Evolutionary conservation across 2,888 invertebrate species (phyloP).

Genomic region (Drosophila mimica): DNA sequence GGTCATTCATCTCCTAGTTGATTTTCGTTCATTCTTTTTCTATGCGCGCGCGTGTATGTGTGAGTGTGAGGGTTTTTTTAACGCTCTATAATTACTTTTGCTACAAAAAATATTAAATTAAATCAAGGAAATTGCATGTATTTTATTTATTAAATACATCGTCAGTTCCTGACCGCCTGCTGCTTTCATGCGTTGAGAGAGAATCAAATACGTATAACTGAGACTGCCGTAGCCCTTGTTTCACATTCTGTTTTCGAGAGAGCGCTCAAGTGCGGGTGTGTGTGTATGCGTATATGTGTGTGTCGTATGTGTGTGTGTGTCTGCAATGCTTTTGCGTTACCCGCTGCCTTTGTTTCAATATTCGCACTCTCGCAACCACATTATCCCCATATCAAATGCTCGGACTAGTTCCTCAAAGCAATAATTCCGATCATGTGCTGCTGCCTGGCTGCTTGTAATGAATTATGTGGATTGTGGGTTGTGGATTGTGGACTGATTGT

Average conservation of each 20-base stretch:
- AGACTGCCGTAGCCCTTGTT: slow-evolving; percentile 31
- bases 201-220: slow-evolving; percentile 30
- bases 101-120: slow-evolving; percentile 16
- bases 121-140: slow-evolving; percentile 4
- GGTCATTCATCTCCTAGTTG: slow-evolving; percentile 79
- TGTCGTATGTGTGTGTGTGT: slow-evolving; percentile 45
- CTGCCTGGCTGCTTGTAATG: slow-evolving; percentile 8
- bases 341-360: slow-evolving; percentile 75
- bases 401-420: slow-evolving; percentile 56
- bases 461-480: slow-evolving; percentile 26
- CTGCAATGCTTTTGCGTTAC: slow-evolving; percentile 69
- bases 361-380: slow-evolving; percentile 43
- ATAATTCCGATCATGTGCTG: slow-evolving; percentile 72
- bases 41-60: slow-evolving; percentile 45
- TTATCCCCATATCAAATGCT: slow-evolving; percentile 75
- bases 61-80: slow-evolving; percentile 42
- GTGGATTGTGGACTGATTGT: not conserved
- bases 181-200: slow-evolving; percentile 6
- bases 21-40: slow-evolving; percentile 66
- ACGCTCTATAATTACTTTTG: slow-evolving; percentile 50
- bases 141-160: slow-evolving; percentile 15
- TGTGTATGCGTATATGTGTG: slow-evolving; percentile 15
- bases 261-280: slow-evolving; percentile 23
- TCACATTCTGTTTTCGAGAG: slow-evolving; percentile 40
- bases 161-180: not conserved